A percentile compares a stretch with the other conserved stretches of the same genome.
phyloP scores from a whole-genome alignment of 2,113 vertebrate species.

The Eurystomus gularis region DNA sequence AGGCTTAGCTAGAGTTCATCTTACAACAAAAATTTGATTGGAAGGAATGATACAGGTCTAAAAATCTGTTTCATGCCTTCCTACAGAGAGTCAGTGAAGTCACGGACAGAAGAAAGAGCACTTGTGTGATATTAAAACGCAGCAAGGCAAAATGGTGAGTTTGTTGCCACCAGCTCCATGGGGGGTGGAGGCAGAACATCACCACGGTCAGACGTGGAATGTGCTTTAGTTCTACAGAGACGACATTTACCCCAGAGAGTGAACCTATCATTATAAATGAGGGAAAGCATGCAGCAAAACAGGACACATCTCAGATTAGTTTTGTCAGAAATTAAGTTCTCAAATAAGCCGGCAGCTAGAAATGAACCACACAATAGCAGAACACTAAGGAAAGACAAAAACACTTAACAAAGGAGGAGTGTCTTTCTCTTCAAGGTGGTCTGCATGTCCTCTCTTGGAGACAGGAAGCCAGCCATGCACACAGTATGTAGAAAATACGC shows the following conservation, averaged over 20 bases:
- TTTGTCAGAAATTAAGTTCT: neutral
- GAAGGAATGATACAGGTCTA: neutral
- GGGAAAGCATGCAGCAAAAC: neutral
- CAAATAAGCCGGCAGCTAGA: neutral
- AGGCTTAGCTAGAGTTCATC: conserved; percentile 19
- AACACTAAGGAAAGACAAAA: neutral
- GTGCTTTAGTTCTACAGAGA: neutral
- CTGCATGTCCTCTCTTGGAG: neutral
- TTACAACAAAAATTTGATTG: neutral
- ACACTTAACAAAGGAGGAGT: neutral
- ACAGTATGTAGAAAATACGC: accelerated
- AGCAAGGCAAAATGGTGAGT: neutral
- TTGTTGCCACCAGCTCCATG: neutral
- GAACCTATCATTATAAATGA: neutral
- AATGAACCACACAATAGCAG: neutral
- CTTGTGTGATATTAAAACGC: neutral
- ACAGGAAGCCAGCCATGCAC: neutral
- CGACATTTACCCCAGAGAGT: neutral
- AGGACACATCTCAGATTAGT: neutral
- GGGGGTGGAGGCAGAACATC: neutral
- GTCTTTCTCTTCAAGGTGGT: neutral
- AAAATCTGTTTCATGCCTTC: conserved; percentile 31
- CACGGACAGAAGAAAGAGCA: conserved; percentile 18
- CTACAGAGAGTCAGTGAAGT: neutral
- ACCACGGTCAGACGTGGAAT: neutral